Base-by-base conservation (phyloP, 2,113 vertebrate genomes). In the Cepphus grylle region DNA sequence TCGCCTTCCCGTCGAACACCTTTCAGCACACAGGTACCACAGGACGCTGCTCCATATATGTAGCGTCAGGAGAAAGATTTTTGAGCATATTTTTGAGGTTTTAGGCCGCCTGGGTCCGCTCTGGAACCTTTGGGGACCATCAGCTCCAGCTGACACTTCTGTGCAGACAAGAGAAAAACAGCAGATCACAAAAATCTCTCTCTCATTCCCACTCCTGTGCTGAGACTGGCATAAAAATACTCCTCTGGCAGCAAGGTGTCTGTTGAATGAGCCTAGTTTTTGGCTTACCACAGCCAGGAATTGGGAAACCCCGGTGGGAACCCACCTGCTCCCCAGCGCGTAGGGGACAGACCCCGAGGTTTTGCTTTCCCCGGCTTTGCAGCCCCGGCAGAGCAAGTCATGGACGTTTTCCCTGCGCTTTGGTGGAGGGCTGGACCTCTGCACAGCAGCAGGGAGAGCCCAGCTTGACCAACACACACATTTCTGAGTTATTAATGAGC, bases 271-370 rank as follows among this genome's bases (percentile, higher is more conserved):
- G 5, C 49, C 72, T 52, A 52, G 6, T 5, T 52, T 43, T 42
- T 42, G 43, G 27, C 36, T 72, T 7, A 30, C 14, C 0, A 2
- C 43, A 50, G 59, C 30, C 53, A 49, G 38, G 6, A 19, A 26
- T 74, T 43, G 43, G 47, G 47, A 49, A 12, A 49, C 11, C 21
- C 21, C 21, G 2, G 32, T 0, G 3, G 52, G 43, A 40, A 6
- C 21, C 17, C 13, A 0, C 17, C 21, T 12, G 36, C 42, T 29
- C 29, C 62, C 36, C 2, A 0, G 47, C 5, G 0, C 14, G 1
- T 5, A 4, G 1, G 45, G 52, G 38, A 52, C 69, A 19, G 69
- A 59, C 8, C 43, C 50, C 0, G 1, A 12, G 42, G 42, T 49
- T 36, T 36, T 21, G n/a, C 42, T 65, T 11, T 72, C 15, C n/a